Evolutionary conservation across 1,140 invertebrate genomes (phyloP).

Genomic region (Trachelipus rathkii): DNA sequence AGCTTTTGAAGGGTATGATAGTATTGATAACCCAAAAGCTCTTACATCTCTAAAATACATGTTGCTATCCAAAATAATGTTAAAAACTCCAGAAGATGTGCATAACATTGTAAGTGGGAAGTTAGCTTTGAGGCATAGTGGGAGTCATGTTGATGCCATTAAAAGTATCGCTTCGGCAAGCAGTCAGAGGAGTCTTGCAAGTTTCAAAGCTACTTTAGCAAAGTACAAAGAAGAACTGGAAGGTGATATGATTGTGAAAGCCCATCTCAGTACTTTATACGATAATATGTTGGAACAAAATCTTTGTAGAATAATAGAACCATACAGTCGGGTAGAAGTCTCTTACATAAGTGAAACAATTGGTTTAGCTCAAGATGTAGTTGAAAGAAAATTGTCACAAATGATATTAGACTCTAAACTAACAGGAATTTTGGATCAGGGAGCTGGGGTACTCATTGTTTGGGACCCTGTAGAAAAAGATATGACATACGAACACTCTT

Average conservation of each 20-base stretch:
- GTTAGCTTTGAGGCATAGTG: constrained; percentile 91
- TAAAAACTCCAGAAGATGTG: constrained; percentile 93
- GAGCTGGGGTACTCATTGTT: constrained; percentile 92
- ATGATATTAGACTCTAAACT: constrained; percentile 99
- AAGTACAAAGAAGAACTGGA: constrained; percentile 84
- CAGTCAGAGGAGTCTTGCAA: constrained; percentile 90
- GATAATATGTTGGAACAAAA: constrained; percentile 99
- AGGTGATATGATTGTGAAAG: constrained; percentile 92
- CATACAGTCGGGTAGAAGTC: constrained; percentile 93
- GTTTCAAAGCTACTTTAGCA: constrained; percentile 84
- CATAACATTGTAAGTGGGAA: constrained; percentile 93
- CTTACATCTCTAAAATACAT: constrained; percentile 95
- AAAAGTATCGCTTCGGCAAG: constrained; percentile 91
- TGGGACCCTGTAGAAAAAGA: constrained; percentile 93
- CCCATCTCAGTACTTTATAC: constrained; percentile 93
- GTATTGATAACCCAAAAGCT: constrained; percentile 86
- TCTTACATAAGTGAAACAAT: constrained; percentile 78
- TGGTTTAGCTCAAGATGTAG: constrained; percentile 78
- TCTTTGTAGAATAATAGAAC: constrained; percentile 96
- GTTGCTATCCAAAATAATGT: constrained; percentile 97
- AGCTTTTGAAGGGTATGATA: constrained; percentile 99
- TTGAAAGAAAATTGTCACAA: constrained; percentile 98
- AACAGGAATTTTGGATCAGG: constrained; percentile 94
- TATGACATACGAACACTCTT: constrained; percentile 92
- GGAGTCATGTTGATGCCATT: constrained; percentile 95